These are phyloP conservation scores for Holacanthus passer DNA, from an alignment of 2,113 vertebrate species.

Conservation along the genomic window DNA sequence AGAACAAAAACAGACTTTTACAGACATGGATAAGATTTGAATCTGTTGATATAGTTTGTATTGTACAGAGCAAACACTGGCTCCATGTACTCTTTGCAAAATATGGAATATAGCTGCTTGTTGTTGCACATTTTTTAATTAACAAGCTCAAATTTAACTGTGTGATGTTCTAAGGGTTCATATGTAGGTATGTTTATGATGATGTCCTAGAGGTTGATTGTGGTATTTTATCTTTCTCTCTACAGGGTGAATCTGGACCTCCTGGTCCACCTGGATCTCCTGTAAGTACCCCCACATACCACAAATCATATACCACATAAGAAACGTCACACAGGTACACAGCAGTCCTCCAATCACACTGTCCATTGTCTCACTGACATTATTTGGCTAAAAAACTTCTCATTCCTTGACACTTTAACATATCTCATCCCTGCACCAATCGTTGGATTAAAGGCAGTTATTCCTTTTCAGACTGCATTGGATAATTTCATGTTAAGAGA, in stretches of 20 bases:
- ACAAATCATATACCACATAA: constrained; percentile 1
- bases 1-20: too few relatives aligned
- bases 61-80: background rate
- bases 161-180: background rate
- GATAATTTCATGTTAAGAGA: background rate
- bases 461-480: too few relatives aligned
- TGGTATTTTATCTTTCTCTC: constrained; percentile 42
- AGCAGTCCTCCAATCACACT: background rate
- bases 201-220: constrained; percentile 14
- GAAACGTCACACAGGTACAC: background rate
- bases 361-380: background rate
- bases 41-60: background rate
- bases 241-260: constrained; percentile 91
- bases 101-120: background rate
- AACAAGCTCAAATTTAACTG: background rate
- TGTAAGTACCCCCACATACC: constrained; percentile 85
- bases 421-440: too few relatives aligned
- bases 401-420: too few relatives aligned
- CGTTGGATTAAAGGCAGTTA: background rate
- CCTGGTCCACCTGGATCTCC: constrained; percentile 90
- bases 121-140: background rate
- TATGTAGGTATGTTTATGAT: background rate
- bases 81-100: background rate
- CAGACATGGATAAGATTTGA: background rate
- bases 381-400: background rate